phyloP scores from a whole-genome alignment of 2,113 vertebrate genomes.

The Hassar affinis region DNA sequence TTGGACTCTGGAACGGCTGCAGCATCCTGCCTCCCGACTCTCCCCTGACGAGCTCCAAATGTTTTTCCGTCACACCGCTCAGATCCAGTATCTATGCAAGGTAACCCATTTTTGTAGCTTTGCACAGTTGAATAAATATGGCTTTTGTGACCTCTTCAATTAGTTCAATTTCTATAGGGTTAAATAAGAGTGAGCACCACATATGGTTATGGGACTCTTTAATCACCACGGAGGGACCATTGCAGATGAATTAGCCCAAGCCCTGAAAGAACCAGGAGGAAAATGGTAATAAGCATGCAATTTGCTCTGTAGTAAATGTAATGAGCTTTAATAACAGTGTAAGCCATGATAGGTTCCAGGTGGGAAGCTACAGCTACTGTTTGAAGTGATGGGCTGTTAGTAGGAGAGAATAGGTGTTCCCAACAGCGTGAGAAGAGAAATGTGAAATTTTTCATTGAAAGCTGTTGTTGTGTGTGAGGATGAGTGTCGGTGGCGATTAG shows the following conservation, averaged over 20 bases:
- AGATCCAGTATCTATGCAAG: neutral
- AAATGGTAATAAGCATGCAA: slow-evolving; percentile 9
- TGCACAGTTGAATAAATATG: neutral
- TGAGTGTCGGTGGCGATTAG: slow-evolving; percentile 41
- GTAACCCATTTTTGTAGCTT: neutral
- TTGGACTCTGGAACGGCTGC: neutral
- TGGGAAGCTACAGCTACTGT: slow-evolving; percentile 18
- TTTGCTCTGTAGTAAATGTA: slow-evolving; percentile 10
- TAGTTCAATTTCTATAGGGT: neutral
- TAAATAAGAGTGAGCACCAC: slow-evolving; percentile 2
- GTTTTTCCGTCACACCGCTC: neutral
- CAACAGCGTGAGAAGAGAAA: no score
- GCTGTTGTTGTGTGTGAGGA: slow-evolving; percentile 17
- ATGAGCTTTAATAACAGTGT: neutral
- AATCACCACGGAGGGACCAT: neutral
- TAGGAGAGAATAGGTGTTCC: neutral
- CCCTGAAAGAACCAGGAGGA: neutral
- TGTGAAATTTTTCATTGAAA: no score
- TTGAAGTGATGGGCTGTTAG: neutral
- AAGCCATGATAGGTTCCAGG: neutral
- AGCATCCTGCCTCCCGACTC: neutral
- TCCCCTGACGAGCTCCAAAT: neutral
- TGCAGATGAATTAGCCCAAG: slow-evolving; percentile 7
- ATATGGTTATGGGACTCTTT: slow-evolving; percentile 20
- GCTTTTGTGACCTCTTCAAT: neutral